Evolutionary conservation across 2,113 vertebrate species (phyloP).

Genomic region (Cynocephalus volans): DNA sequence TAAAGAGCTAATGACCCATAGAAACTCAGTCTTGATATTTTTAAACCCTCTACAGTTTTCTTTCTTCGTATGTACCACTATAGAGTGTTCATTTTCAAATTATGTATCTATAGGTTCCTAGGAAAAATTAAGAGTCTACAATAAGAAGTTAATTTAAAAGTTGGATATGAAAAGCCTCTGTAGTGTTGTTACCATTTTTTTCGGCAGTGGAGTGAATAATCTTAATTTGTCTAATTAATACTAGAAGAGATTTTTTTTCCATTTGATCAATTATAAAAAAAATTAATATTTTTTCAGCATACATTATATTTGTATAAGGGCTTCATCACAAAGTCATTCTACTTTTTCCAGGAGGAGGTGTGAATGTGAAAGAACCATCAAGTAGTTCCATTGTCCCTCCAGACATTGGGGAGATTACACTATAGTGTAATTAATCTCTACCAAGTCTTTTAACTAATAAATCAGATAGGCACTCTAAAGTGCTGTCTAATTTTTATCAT

Average conservation of each 20-base stretch:
- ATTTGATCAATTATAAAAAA: conserved; percentile 70
- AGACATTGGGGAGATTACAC: not conserved
- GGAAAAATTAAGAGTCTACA: conserved; percentile 61
- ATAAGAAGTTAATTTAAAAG: conserved; percentile 70
- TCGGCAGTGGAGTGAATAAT: conserved; percentile 32
- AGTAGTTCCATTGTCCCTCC: not conserved
- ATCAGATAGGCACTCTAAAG: conserved; percentile 36
- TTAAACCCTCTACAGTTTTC: conserved; percentile 67
- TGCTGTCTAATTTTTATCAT: conserved; percentile 9
- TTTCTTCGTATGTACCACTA: not conserved
- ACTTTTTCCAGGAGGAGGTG: conserved; percentile 55
- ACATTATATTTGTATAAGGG: conserved; percentile 47
- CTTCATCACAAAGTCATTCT: conserved; percentile 57
- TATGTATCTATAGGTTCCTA: conserved; percentile 13
- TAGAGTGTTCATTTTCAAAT: conserved; percentile 57
- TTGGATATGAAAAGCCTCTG: conserved; percentile 38
- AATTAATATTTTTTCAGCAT: conserved; percentile 63
- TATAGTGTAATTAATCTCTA: conserved; percentile 34
- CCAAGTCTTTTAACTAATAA: conserved; percentile 63
- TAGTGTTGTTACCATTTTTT: conserved; percentile 60
- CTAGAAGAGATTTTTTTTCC: conserved; percentile 40
- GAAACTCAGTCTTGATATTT: conserved; percentile 50
- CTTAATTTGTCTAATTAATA: conserved; percentile 66
- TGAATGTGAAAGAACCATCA: not conserved
- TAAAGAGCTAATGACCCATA: conserved; percentile 65